phyloP scores from a whole-genome alignment of 2,113 vertebrate species.

The Bettongia penicillata region DNA sequence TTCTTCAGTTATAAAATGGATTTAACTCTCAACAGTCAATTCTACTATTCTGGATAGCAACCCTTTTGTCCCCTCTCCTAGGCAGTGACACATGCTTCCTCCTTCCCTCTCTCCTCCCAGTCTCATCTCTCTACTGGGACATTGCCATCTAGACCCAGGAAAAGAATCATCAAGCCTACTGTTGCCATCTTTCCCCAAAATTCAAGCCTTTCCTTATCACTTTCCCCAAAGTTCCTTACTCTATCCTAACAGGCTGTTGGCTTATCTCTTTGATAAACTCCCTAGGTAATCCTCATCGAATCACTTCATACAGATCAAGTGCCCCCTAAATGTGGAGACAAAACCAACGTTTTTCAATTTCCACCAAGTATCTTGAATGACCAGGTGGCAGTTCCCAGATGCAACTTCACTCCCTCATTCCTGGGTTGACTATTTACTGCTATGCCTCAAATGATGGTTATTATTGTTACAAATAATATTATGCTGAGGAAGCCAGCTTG shows the following conservation, averaged over 20 bases:
- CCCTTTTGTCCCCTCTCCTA: slow-evolving; percentile 7
- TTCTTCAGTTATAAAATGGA: neutral
- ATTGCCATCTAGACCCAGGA: neutral
- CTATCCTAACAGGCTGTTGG: slow-evolving; percentile 8
- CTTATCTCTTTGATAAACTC: slow-evolving; percentile 17
- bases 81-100: neutral
- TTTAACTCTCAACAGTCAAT: neutral
- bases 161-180: neutral
- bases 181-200: neutral
- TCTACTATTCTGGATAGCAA: neutral
- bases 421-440: slow-evolving; percentile 69
- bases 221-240: slow-evolving; percentile 5
- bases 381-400: slow-evolving; percentile 71
- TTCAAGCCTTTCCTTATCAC: neutral
- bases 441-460: slow-evolving; percentile 71
- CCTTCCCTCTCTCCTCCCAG: neutral
- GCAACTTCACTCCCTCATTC: slow-evolving; percentile 60
- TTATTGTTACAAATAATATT: slow-evolving; percentile 77
- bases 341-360: slow-evolving; percentile 25
- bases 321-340: slow-evolving; percentile 3
- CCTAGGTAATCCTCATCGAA: neutral
- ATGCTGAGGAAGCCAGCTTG: slow-evolving; percentile 67
- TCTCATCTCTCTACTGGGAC: neutral
- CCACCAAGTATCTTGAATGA: slow-evolving; percentile 58
- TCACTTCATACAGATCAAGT: slow-evolving; percentile 10